Evolutionary conservation across 2,888 invertebrate species (phyloP).

Genomic region (Drepanosiphum platanoidis): DNA sequence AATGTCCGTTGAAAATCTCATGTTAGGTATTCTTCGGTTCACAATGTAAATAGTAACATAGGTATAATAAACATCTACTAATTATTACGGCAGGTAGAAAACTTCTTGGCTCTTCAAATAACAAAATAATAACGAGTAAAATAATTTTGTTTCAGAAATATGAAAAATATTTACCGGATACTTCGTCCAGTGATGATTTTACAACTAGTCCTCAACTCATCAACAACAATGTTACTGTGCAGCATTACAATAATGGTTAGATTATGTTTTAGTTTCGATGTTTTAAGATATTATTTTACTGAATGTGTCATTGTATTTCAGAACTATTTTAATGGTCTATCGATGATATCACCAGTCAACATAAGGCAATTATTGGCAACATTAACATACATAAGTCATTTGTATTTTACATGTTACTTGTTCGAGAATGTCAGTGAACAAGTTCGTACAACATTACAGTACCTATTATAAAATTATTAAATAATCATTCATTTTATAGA

Average conservation of each 20-base stretch:
- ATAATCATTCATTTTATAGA: too few species aligned
- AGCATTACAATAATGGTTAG: constrained; percentile 18
- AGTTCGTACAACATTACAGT: too few species aligned
- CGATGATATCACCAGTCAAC: neutral
- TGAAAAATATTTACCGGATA: constrained; percentile 2
- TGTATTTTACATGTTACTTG: neutral
- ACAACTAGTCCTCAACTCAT: neutral
- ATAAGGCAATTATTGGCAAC: neutral
- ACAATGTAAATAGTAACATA: too few species aligned
- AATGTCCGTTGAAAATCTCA: too few species aligned
- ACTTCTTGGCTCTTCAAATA: too few species aligned
- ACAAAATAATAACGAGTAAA: too few species aligned
- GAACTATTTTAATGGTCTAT: neutral
- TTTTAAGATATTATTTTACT: too few species aligned
- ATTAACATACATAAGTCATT: neutral
- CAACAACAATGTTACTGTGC: neutral
- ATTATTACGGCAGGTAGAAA: too few species aligned
- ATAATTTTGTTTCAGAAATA: constrained; percentile 14
- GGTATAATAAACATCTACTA: too few species aligned
- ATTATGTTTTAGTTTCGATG: neutral
- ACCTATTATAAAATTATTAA: too few species aligned
- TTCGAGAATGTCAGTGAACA: neutral
- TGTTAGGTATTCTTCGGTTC: too few species aligned
- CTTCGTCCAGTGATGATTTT: neutral
- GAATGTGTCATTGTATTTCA: neutral